These are phyloP conservation scores for Drosophila quinaria DNA, from an alignment of 2,888 invertebrate species.

Conservation along the genomic window DNA sequence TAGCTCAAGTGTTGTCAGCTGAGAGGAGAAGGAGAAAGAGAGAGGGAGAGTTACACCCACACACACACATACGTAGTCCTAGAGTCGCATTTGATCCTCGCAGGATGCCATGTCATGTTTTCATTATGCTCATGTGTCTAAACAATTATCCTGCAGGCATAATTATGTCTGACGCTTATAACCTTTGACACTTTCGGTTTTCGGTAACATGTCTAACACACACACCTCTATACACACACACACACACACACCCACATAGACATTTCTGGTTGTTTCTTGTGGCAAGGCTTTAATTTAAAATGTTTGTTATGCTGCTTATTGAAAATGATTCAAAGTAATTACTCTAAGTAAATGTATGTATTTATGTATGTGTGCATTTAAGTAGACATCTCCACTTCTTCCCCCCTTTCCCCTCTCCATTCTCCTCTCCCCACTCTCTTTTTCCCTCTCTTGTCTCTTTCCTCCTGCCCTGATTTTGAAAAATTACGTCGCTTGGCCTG, in stretches of 20 bases:
- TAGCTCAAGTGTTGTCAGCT: too few species aligned
- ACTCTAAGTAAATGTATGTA: constrained; percentile 3
- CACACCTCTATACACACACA: constrained; percentile 22
- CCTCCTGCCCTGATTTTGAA: constrained; percentile 54
- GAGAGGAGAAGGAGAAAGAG: too few species aligned
- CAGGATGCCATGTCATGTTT: constrained; percentile 81
- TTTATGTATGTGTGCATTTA: too few species aligned
- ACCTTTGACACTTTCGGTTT: constrained; percentile 83
- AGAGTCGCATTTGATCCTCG: constrained; percentile 70
- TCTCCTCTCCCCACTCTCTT: not conserved
- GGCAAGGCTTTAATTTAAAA: constrained; percentile 32
- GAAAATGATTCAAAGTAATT: constrained; percentile 67
- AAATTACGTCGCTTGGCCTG: constrained; percentile 77
- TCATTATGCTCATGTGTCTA: constrained; percentile 83
- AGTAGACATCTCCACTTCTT: not conserved
- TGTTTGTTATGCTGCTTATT: constrained; percentile 34
- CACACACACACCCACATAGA: constrained; percentile 7
- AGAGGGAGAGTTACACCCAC: constrained; percentile 18
- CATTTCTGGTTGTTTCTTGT: constrained; percentile 4
- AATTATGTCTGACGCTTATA: constrained; percentile 82
- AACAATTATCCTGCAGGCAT: constrained; percentile 82
- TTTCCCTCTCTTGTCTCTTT: not conserved
- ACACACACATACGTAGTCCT: constrained; percentile 4
- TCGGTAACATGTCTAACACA: constrained; percentile 63
- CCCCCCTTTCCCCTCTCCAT: not conserved